Evolutionary conservation across 2,888 invertebrate species (phyloP), one percentile per base, ranked within the genome.

Genomic region (Cantharis nigra): DNA sequence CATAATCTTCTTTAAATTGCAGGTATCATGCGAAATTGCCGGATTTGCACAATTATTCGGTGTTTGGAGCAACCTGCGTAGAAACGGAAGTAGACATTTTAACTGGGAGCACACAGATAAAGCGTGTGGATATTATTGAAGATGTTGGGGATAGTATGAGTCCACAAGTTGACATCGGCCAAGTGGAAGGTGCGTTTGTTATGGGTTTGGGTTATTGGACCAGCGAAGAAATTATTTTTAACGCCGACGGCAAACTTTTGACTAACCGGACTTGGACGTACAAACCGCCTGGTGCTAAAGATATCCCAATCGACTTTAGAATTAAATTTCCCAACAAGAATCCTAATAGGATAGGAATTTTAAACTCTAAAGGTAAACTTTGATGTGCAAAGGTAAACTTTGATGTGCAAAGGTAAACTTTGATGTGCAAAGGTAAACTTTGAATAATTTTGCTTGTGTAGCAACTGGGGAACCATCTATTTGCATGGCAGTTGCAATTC

Each of bases 11-110:
- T n/a, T 49, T 9, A 10, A 5, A 23, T 33, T 49, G 2, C n/a
- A 49, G 49, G 49, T 77, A 69, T 26, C 63, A 72, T 28, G 3
- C 65, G 2, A 49, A 49, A 7, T 13, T n/a, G 2, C n/a, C 49
- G 7, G 80, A 80, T 30, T 2, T 71, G 69, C 76, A 3, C 23
- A 83, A 89, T 0, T 95, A 95, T 83, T 86, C 89, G 33, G 90
- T 95, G 71, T 94, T 92, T 83, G 94, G 92, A 1, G 90, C 91
- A 0, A 89, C 91, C 9, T 90, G 92, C 1, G 86, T 92, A 3
- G 96, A 96, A 87, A 91, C 95, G 0, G 95, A 96, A 87, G 87
- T 96, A 0, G 96, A 96, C 86, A 88, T 95, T 11, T 88, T 96
- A 11, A 67, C 65, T 7, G 65, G 65, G 3, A 23, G 2, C 7